Evolutionary conservation across 2,113 vertebrate species (phyloP), one percentile per base, ranked within the genome.

Genomic region (Anseranas semipalmata): DNA sequence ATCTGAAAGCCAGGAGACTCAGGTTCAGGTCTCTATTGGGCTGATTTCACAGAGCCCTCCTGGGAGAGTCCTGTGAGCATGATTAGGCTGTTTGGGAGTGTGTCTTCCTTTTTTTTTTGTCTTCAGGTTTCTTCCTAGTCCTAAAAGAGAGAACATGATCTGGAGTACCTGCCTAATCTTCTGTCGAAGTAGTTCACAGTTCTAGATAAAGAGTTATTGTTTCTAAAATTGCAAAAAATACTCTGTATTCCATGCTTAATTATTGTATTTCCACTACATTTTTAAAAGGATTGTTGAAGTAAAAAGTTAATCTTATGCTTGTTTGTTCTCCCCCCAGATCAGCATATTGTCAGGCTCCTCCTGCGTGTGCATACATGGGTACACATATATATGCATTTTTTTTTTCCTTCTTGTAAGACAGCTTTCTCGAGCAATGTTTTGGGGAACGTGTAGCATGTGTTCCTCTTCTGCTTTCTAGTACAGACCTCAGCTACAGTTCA

Each of bases 351-450:
- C 10, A 7, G 10, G 56, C 18, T 22, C 18, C 28, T n/a, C 2
- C n/a, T n/a, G n/a, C n/a, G n/a, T 35, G 4, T 46, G 25, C 14
- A 3, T 35, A 13, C 4, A 4, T 15, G 10, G 55, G 30, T 30
- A 10, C 3, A 6, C 5, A 21, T 5, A 12, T 5, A 12, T 18
- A 55, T 0, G 3, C 1, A 0, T n/a, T 74, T 41, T 37, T n/a
- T 3, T 55, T 63, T 33, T 63, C 24, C 32, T 83, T 15, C 28
- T 68, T 59, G 6, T 46, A 79, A 65, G 12, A 10, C 17, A 43
- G 4, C 6, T 58, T 79, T 70, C 28, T 80, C 4, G 3, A 43
- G 20, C 33, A 73, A 1, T 12, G 12, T 73, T 53, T 58, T 37
- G 25, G 71, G 37, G 11, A 60, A 25, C 3, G 6, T 25, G 33